Conservation (phyloP, 2,797 vertebrate species). For the Carcharodon carcharias region DNA sequence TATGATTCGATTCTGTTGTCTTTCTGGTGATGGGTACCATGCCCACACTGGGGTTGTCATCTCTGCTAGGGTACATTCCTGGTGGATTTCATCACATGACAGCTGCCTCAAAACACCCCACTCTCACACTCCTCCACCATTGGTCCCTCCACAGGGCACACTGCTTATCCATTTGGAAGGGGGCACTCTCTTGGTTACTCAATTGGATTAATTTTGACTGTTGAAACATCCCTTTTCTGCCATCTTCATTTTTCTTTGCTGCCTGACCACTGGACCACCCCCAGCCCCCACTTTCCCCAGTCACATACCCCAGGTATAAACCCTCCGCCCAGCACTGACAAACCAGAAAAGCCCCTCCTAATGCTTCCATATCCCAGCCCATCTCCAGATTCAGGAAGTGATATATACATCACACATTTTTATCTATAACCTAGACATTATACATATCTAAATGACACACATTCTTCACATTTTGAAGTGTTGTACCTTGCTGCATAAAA, state of each 20-base stretch:
- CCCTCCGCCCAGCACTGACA: neutral
- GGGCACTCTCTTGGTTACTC: neutral
- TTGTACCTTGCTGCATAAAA: neutral
- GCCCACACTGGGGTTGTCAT: neutral
- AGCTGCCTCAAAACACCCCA: neutral
- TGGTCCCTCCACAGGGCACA: neutral
- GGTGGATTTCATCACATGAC: neutral
- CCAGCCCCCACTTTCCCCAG: too few species aligned
- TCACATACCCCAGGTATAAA: neutral
- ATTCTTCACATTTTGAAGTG: neutral
- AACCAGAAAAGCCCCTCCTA: neutral
- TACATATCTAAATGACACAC: neutral
- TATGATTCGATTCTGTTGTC: neutral
- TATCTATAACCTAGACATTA: neutral
- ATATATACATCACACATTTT: neutral
- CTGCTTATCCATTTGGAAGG: too few species aligned
- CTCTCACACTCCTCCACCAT: too few species aligned
- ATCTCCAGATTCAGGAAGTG: neutral
- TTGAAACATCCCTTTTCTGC: neutral
- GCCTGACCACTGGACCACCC: neutral
- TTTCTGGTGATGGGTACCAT: neutral
- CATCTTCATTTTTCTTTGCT: neutral
- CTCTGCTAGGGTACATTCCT: neutral
- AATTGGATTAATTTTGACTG: neutral
- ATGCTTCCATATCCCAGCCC: neutral